Percentiles rank a stretch among this genome's conserved stretches.
phyloP scores from a whole-genome alignment of 2,888 invertebrate species.

The Aricia artaxerxes region DNA sequence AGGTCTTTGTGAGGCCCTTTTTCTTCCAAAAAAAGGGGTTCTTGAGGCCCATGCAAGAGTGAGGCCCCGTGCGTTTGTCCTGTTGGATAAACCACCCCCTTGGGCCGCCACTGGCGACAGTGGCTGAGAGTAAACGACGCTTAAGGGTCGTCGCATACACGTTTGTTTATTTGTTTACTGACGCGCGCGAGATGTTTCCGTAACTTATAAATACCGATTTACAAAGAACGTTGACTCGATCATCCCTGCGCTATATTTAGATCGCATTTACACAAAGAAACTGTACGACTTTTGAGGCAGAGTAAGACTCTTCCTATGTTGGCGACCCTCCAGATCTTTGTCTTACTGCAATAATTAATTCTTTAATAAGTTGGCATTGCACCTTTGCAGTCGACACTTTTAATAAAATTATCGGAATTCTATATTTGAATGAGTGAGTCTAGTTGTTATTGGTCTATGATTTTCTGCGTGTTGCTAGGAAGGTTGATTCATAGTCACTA shows the following conservation, averaged over 20 bases:
- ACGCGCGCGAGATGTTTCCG: constrained; percentile 37
- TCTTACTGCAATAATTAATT: constrained; percentile 50
- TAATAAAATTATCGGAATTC: constrained; percentile 12
- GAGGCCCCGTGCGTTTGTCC: too few relatives aligned
- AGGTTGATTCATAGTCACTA: not conserved
- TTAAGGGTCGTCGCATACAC: not conserved
- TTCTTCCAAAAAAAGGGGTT: too few relatives aligned
- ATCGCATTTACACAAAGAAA: constrained; percentile 60
- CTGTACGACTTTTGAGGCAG: constrained; percentile 45
- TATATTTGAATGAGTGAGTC: constrained; percentile 23
- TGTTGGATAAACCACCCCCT: too few relatives aligned
- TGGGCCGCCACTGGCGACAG: not conserved
- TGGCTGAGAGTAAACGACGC: not conserved
- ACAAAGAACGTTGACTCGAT: constrained; percentile 53
- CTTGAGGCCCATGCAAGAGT: too few relatives aligned
- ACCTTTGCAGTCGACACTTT: constrained; percentile 24
- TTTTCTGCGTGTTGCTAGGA: not conserved
- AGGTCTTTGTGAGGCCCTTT: too few relatives aligned
- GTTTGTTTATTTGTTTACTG: constrained; percentile 12
- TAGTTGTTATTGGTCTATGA: constrained; percentile 7
- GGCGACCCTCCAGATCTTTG: constrained; percentile 67
- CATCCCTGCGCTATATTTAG: constrained; percentile 53
- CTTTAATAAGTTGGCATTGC: constrained; percentile 34
- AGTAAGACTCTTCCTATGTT: constrained; percentile 43
- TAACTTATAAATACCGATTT: constrained; percentile 32